Evolutionary conservation across 2,113 vertebrate species (phyloP).

Genomic region (Lophius piscatorius): DNA sequence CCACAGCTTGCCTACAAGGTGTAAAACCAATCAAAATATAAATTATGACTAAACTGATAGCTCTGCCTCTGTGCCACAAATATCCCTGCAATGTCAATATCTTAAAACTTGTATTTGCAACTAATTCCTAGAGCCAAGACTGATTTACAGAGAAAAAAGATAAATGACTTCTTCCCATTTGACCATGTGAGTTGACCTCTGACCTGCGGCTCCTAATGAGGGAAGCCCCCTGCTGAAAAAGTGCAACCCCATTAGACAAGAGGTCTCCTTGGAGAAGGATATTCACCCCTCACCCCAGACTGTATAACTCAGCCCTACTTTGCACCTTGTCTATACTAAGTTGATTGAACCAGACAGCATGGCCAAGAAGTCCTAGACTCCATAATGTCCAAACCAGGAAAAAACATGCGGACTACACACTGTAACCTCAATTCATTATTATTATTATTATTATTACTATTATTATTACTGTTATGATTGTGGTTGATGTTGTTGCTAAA

Average conservation of each 20-base stretch:
- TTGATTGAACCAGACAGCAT: constrained; percentile 6
- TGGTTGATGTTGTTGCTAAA: too few relatives aligned
- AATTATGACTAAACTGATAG: not conserved
- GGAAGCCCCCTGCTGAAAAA: constrained; percentile 21
- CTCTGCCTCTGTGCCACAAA: too few relatives aligned
- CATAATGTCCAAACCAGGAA: not conserved
- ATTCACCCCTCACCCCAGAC: constrained; percentile 15
- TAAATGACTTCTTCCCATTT: constrained; percentile 41
- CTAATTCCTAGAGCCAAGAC: not conserved
- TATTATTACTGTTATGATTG: not conserved
- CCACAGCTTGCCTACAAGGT: not conserved
- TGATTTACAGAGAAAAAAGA: constrained; percentile 13
- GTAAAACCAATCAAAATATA: too few relatives aligned
- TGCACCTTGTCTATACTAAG: constrained; percentile 17
- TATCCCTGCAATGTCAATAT: not conserved
- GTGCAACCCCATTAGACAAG: constrained; percentile 19
- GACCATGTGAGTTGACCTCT: constrained; percentile 64
- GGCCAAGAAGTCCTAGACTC: not conserved
- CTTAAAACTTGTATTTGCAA: not conserved
- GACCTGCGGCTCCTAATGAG: constrained; percentile 46
- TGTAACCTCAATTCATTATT: too few relatives aligned
- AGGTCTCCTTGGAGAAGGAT: constrained; percentile 13
- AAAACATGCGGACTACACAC: not conserved
- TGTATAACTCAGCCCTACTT: constrained; percentile 2
- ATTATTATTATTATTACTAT: not conserved